Base-by-base conservation (phyloP, 2,797 vertebrate genomes). In the Anguilla obscura region DNA sequence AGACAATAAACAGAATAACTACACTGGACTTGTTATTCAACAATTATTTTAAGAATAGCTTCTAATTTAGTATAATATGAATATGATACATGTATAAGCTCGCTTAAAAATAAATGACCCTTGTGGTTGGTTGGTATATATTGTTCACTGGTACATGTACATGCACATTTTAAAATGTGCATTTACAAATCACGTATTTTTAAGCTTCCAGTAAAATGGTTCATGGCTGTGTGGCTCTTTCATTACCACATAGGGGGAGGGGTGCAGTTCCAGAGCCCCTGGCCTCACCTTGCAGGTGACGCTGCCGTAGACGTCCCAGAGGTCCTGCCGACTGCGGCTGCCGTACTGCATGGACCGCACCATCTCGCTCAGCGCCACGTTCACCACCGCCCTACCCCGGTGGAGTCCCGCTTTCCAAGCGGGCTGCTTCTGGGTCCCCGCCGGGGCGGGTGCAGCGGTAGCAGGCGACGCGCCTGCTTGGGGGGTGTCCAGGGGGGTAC, bases 331-430 rank as follows among this genome's bases (percentile, higher is more conserved):
- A 88, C 95, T 96, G 10, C 82, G 95, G 91, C 96, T 96, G 90
- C 96, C 96, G 60, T 98, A 98, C 89, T 99, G 98, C 97, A 98
- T 97, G 54, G 97, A 98, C 86, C 96, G 97, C 79, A 99, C 97
- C 8, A 96, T 97, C 94, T 99, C 98, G 7, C 92, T 93, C 90
- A 99, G 94, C 7, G 95, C 95, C 69, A 98, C 93, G 0, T 94
- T 97, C 74, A 99, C 97, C 60, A 96, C 94, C 40, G 98, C 96
- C 85, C 97, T 97, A 82, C 98, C 98, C 56, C 96, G 97, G 90
- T 98, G 96, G 0, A 92, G 86, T 86, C 95, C 96, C 33, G 95
- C 94, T 93, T 97, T 98, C 98, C 98, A 99, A 6, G 97, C 96
- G 0, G 97, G 97, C 82, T 97, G 97, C 89, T 97, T 98, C 93